Base-by-base conservation (phyloP, 2,888 invertebrate species). In the Pimpla rufipes region DNA sequence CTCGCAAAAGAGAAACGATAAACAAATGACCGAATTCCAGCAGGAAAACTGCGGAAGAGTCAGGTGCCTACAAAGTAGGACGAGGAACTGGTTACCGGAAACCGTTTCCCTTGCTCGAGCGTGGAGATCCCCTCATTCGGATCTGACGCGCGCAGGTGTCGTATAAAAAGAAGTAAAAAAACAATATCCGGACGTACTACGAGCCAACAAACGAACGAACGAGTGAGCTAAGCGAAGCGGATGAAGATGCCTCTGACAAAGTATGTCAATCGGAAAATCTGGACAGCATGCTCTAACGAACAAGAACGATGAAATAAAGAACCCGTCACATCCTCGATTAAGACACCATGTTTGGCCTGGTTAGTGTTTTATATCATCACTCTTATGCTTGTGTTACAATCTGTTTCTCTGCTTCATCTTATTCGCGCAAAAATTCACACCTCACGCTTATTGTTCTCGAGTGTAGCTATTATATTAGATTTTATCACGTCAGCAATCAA, bases 231-330 rank as follows among this genome's bases (percentile, higher is more conserved):
- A 73, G 59, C 52, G 45, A 77, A 77, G 35, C 50, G 37, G 59
- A 68, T 59, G 18, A 2, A 29, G 21, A 66, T 59, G 42, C 73
- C 78, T 78, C 23, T 75, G 70, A 66, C 70, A 66, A 47, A 79
- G 47, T 79, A 66, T 74, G 21, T 79, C 82, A 66, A 55, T 71
- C 71, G 82, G 70, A 79, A 83, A 79, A 83, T 47, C 75, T 75
- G 64, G 45, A 66, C 57, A 45, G 35, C 50, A 75, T 57, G 79
- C 82, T 83, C 50, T 70, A 75, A 70, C 70, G 82, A 79, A 62
- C 82, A 66, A 47, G 70, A 83, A 70, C 75, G 52, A 74, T 55
- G 62, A 75, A 70, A 76, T 77, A 78, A 40, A 79, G 23, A 64
- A 40, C 40, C 40, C 21, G 21, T 0, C 66, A 21, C 64, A 18